Evolutionary conservation across 2,888 invertebrate genomes (phyloP), one percentile per base, ranked within the genome.

Genomic region (Globia sparganii): DNA sequence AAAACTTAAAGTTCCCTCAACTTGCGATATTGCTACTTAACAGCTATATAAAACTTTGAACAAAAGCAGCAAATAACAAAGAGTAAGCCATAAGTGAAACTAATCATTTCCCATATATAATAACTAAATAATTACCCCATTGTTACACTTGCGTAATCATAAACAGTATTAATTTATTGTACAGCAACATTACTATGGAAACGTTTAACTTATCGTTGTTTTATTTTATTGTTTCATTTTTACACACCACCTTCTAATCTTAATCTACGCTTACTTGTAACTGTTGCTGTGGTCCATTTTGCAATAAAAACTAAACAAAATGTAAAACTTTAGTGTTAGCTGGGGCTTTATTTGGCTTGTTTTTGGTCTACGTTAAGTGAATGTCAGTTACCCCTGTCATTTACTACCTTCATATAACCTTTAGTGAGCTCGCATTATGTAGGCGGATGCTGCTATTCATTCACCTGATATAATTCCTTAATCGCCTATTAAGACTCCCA

Each of bases 101-200:
- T 86, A 88, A 89, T 85, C 71, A 85, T 83, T 86, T 89, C 83
- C 78, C 78, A 88, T 82, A 77, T 81, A 59, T 83, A 81, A 81
- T 86, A 85, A 86, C 81, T 71, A 70, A 85, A 80, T 89, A 86
- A 87, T 84, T 84, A 85, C 66, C 46, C 83, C 69, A 86, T 90
- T 90, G 89, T 89, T 82, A 77, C 70, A 79, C 77, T 86, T 83
- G 78, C 75, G 77, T 78, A 83, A 84, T 74, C 49, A 72, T 77
- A 73, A 82, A 84, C 37, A 58, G 67, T 79, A 70, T 80, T 84
- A 83, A 81, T 87, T 81, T 86, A 84, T 72, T 80, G 72, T 75
- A 75, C 70, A 87, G 79, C 59, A 83, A 43, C 68, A 67, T 3
- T 61, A 71, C 49, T 67, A 64, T 72, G 71, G 53, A 62, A 78